These are phyloP conservation scores for Bombylius major DNA, from an alignment of 2,888 invertebrate genomes.

Conservation along the genomic window DNA sequence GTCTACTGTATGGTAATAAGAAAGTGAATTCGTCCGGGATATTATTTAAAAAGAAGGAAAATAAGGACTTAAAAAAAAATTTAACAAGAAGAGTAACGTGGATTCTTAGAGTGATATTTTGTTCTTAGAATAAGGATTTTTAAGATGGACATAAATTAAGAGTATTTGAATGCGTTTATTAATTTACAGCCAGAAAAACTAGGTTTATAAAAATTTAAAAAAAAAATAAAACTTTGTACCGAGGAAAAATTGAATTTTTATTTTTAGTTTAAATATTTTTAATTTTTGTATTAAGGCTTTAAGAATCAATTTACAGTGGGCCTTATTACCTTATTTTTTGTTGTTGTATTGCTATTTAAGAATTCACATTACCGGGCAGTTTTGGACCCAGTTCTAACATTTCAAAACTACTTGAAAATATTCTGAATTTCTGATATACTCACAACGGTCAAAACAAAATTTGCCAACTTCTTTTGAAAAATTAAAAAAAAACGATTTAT, in stretches of 20 bases:
- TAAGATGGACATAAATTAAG: not conserved
- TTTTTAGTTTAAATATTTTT: too few relatives aligned
- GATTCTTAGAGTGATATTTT: not conserved
- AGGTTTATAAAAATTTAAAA: not conserved
- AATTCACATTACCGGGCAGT: too few relatives aligned
- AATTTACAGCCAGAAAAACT: not conserved
- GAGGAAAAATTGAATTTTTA: not conserved
- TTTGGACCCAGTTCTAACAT: too few relatives aligned
- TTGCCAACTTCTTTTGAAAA: too few relatives aligned
- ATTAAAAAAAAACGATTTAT: too few relatives aligned
- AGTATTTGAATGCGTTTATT: not conserved
- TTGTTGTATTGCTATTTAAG: too few relatives aligned
- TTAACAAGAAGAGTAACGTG: not conserved
- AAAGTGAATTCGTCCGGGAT: not conserved
- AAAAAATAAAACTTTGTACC: not conserved
- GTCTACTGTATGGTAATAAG: not conserved
- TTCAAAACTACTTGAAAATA: too few relatives aligned
- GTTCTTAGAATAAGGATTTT: not conserved
- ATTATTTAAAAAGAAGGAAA: not conserved
- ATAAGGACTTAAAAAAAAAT: not conserved
- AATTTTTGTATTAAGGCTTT: too few relatives aligned
- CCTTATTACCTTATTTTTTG: too few relatives aligned
- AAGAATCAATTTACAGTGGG: too few relatives aligned
- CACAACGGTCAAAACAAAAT: too few relatives aligned
- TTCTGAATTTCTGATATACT: too few relatives aligned